Conservation (phyloP, 2,113 vertebrate species). For the Thalassoma bifasciatum region DNA sequence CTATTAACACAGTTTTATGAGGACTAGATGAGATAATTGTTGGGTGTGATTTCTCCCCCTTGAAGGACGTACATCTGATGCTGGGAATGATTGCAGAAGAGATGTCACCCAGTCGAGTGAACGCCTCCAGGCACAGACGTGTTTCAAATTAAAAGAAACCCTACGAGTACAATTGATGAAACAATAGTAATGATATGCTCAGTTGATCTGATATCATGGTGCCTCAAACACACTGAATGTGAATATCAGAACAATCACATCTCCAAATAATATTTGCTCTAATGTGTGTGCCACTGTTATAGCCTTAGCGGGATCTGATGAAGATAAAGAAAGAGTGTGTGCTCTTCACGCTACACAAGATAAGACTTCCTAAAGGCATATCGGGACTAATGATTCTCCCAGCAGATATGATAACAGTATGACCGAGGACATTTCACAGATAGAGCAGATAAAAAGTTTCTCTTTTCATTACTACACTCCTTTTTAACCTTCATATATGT, state of each 20-base stretch:
- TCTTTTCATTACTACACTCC: background rate
- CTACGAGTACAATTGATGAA: constrained; percentile 51
- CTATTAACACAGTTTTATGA: constrained; percentile 45
- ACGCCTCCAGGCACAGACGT: constrained; percentile 58
- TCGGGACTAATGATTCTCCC: constrained; percentile 26
- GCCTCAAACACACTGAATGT: constrained; percentile 27
- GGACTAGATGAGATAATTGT: constrained; percentile 48
- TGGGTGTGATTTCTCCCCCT: constrained; percentile 32
- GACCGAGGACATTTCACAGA: background rate
- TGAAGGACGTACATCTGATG: constrained; percentile 48
- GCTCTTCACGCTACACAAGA: constrained; percentile 26
- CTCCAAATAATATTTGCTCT: constrained; percentile 22
- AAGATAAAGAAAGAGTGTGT: constrained; percentile 15
- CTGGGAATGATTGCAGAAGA: constrained; percentile 47
- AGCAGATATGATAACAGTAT: constrained; percentile 16
- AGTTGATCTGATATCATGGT: constrained; percentile 60
- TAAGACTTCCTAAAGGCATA: constrained; percentile 24
- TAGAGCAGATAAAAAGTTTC: background rate
- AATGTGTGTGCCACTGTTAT: constrained; percentile 21
- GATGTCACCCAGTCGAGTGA: constrained; percentile 35
- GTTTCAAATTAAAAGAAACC: constrained; percentile 70
- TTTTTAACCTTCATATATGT: background rate
- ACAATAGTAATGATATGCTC: constrained; percentile 62
- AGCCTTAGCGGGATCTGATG: constrained; percentile 11
- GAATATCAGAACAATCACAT: constrained; percentile 24